Base-by-base conservation (phyloP, 2,888 invertebrate species). In the Flexamia atlantica region DNA sequence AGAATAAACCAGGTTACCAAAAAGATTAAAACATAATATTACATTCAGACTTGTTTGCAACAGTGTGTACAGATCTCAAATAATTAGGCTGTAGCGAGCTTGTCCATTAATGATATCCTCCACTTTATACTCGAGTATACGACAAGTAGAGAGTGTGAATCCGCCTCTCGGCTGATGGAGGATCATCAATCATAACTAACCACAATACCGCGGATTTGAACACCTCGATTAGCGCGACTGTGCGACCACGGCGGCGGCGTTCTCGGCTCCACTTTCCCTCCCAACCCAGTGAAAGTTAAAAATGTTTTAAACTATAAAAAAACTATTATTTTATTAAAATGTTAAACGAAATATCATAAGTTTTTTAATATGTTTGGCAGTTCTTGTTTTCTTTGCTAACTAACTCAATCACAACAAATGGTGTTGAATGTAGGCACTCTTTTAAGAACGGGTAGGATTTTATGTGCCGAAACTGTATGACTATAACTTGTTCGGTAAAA, bases 171-270 rank as follows among this genome's bases (percentile, higher is more conserved):
- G 57, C 57, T 57, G 57, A 57, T 57, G 57, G 12, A 12, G 14
- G 28, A 14, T 28, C 64, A 64, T 64, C 64, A 64, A 64, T 64
- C 64, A 64, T 64, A 64, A 28, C 64, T 30, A 64, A 64, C 64
- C 64, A 64, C 64, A 64, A 64, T 28, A 30, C 64, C 28, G 64
- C 30, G 28, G 28, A 17, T 25, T 64, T 28, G 64, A 64, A 30
- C 57, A 23, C 28, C 28, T 14, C 64, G 28, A 64, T 64, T 64
- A 64, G 64, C 30, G 25, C 64, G 64, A 64, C 30, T 64, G 64
- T 64, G 30, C 4, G 64, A 14, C n/a, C 64, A 30, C 64, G 5
- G 25, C 20, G 14, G 17, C 64, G 28, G 7, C 28, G 10, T 57
- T 57, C 57, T 23, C 57, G 9, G 46, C 14, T 3, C 46, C 46